These are phyloP conservation scores for Dolichoris vasculosae DNA, from an alignment of 1,140 invertebrate species.

Conservation along the genomic window DNA sequence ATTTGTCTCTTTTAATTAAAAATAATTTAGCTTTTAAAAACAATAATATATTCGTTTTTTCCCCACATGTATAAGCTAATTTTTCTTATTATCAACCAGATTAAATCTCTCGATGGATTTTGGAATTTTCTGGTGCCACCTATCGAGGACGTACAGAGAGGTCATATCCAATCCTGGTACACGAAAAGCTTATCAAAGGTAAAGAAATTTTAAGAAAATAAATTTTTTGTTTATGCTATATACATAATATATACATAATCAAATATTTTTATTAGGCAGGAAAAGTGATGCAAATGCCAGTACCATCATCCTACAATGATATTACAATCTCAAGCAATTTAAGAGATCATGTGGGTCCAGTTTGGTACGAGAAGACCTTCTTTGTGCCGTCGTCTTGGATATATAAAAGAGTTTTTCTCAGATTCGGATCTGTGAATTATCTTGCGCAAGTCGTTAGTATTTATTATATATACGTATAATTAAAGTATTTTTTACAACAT, in stretches of 20 bases:
- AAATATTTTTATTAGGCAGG: constrained; percentile 69
- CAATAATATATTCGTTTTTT: too few species aligned
- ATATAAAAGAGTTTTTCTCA: constrained; percentile 82
- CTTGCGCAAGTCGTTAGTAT: constrained; percentile 88
- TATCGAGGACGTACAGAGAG: constrained; percentile 79
- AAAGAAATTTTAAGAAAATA: constrained; percentile 31
- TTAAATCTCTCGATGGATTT: constrained; percentile 85
- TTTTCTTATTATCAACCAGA: constrained; percentile 61
- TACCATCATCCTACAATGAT: constrained; percentile 97
- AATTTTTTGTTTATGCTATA: constrained; percentile 2
- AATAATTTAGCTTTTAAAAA: too few species aligned
- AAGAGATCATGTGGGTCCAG: constrained; percentile 94
- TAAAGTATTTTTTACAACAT: too few species aligned
- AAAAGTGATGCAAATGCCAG: constrained; percentile 90
- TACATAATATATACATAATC: constrained; percentile 23
- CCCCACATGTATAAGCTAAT: too few species aligned
- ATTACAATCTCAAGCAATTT: constrained; percentile 87
- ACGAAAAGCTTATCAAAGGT: constrained; percentile 78
- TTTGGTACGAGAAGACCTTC: constrained; percentile 91
- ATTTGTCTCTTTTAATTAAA: too few species aligned
- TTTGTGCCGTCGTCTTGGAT: constrained; percentile 86
- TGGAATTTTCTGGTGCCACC: constrained; percentile 90
- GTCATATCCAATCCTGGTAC: constrained; percentile 88
- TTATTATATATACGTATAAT: too few species aligned
- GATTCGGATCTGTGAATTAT: constrained; percentile 93